Base-by-base conservation (phyloP, 1,140 invertebrate species). In the Pantala flavescens region DNA sequence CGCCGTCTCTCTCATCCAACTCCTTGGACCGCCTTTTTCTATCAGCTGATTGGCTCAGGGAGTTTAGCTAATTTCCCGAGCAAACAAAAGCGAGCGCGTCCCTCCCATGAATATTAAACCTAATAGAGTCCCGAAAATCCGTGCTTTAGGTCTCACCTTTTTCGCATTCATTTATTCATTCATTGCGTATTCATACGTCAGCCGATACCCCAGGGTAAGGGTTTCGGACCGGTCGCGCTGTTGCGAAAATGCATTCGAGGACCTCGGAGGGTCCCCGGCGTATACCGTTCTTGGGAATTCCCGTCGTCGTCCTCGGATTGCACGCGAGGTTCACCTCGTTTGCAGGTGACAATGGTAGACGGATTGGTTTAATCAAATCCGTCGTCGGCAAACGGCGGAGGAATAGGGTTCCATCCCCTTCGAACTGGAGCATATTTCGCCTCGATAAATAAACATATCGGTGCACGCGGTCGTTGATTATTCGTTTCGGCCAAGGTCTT, bases 281-380 rank as follows among this genome's bases (percentile, higher is more conserved):
- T 5, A 9, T 36, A 7, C 49, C 49, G 49, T 63, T 36, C 28
- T 36, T 63, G 49, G 49, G 49, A 63, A 63, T 21, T 63, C 49
- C 49, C 49, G 49, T 3, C 3, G 12, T 63, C 49, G 49, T 63
- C 49, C 49, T 21, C 49, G 16, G 49, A 63, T 63, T 63, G 49
- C 49, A 63, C n/a, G 14, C 49, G n/a, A 16, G 49, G 49, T 16
- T 63, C 12, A 12, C 49, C 3, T 3, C 43, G 43, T 16, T 49
- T 7, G 49, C 49, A 63, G 49, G 49, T 63, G 49, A 21, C 49
- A 16, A 21, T 63, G 49, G 49, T 14, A 5, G 16, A 3, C 49
- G n/a, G 49, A 63, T 63, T 63, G 49, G 49, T 63, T 63, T 63
- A 63, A 63, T 63, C 49, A 63, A 63, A 63, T 19, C 49, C 49